These are phyloP conservation scores for Daboia siamensis DNA, from an alignment of 2,113 vertebrate genomes.

Conservation along the genomic window DNA sequence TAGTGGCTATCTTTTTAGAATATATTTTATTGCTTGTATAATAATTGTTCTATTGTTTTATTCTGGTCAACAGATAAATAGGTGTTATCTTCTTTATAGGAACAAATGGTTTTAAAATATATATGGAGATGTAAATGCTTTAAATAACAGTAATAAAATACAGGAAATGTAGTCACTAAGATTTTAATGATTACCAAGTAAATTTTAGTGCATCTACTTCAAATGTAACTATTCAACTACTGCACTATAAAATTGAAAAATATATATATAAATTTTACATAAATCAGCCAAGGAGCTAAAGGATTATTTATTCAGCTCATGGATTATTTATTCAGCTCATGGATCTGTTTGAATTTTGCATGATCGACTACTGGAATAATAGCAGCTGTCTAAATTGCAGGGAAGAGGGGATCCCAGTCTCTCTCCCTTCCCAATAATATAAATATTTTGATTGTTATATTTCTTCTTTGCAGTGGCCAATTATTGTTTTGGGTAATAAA, in stretches of 20 bases:
- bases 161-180: background rate
- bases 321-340: background rate
- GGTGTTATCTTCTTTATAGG: background rate
- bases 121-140: background rate
- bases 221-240: background rate
- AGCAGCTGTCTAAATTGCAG: background rate
- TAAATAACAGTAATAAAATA: background rate
- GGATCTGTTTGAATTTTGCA: background rate
- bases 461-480: constrained; percentile 73
- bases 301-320: background rate
- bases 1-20: background rate
- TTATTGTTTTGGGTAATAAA: constrained; percentile 92
- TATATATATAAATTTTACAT: background rate
- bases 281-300: background rate
- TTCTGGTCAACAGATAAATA: background rate
- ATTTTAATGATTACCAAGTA: background rate
- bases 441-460: background rate
- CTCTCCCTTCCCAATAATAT: background rate
- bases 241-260: background rate
- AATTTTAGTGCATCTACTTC: background rate
- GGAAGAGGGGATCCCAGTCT: background rate
- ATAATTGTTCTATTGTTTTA: background rate
- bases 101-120: background rate
- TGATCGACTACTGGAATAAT: background rate
- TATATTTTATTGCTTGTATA: background rate